Evolutionary conservation across 1,140 invertebrate species (phyloP), one percentile per base, ranked within the genome.

Genomic region (Subanguina moxae): DNA sequence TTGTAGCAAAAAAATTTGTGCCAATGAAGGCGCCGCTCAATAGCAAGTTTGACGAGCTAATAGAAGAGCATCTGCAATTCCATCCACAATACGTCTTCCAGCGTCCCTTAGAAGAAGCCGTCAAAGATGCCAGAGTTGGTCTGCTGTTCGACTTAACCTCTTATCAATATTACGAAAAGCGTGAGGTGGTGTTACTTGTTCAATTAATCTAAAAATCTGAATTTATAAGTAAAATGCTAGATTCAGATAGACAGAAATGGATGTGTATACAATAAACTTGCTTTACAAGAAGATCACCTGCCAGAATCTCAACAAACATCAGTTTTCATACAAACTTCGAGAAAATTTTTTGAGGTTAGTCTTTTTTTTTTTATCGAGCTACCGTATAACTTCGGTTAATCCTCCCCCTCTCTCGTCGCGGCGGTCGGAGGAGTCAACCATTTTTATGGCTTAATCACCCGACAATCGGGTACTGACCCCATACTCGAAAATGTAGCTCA

Each of bases 131-230:
- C 13, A 93, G 92, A 79, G 84, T 98, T 58, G 94, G 94, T 0
- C 83, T 98, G 19, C 93, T 94, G 91, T 90, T 98, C 67, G 93
- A 97, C 84, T 84, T 98, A 56, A 97, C 94, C 3, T 97, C 95
- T 1, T 87, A 85, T 66, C 86, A 94, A 65, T 98, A 94, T 84
- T 98, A 98, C 83, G 86, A 93, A 71, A 90, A 88, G 69, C 81
- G 85, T 23, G 88, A 89, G 63, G 85, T 97, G 90, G 80, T 88
- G 86, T 80, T 94, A 95, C 84, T 38, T n/a, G n/a, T n/a, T n/a
- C n/a, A n/a, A n/a, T n/a, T n/a, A n/a, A n/a, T n/a, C n/a, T n/a
- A n/a, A n/a, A n/a, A n/a, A n/a, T n/a, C n/a, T n/a, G n/a, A n/a
- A n/a, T n/a, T n/a, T n/a, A n/a, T n/a, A n/a, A n/a, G n/a, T n/a